Base-by-base conservation (phyloP, 2,113 vertebrate species). In the Stigmatopora nigra region DNA sequence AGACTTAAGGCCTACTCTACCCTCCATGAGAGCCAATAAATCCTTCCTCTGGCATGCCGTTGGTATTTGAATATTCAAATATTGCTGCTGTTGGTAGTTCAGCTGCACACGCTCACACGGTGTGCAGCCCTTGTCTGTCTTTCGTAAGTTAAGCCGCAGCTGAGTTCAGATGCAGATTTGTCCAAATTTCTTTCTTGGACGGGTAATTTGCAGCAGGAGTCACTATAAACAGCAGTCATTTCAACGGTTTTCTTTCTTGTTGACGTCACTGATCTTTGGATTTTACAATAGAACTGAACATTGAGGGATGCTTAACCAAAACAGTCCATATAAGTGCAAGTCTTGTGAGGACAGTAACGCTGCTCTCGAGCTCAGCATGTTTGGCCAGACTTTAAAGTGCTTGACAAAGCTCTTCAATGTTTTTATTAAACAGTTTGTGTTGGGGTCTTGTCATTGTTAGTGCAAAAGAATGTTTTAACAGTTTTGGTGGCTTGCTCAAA, bases 61-160 rank as follows among this genome's bases (percentile, higher is more conserved):
- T 88, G 78, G 57, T 72, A 62, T 86, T 88, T 86, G 82, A 86
- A 86, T 87, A 87, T 86, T 84, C 78, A 88, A 88, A 88, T 81
- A 25, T 70, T 72, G 17, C 72, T 82, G 68, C 62, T 61, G 51
- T 64, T 25, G 7, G 46, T 45, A 41, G 68, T 61, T 48, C 60
- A 62, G 17, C 49, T 67, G 47, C 13, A 10, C 53, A 51, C 41
- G 14, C 64, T 5, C 45, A 56, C 19, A 59, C 53, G 53, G 46
- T 63, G 25, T 51, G 64, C 66, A 63, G 22, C 53, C 49, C 17
- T 73, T 31, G 25, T 31, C 25, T 31, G 19, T 35, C 70, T 31
- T 46, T 17, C 78, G 82, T 84, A 61, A 81, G 82, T 45, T 58
- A 62, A 67, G 67, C 55, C 59, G 61, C 55, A 67, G 61, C 59